Conservation (phyloP, 2,113 vertebrate genomes). For the Mobula birostris region DNA sequence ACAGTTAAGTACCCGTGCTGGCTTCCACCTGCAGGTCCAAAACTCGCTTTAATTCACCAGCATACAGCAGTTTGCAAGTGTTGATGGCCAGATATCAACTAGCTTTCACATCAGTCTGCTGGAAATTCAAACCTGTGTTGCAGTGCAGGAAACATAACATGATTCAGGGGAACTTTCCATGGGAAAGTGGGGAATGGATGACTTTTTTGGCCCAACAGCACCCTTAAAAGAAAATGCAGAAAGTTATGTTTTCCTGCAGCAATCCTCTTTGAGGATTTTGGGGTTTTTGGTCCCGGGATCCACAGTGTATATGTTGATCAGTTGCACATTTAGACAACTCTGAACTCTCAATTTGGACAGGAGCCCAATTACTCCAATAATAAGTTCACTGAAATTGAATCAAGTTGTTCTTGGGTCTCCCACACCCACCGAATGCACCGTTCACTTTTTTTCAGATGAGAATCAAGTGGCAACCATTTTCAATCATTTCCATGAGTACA, state of each 20-base stretch:
- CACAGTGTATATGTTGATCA: background rate
- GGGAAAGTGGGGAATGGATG: background rate
- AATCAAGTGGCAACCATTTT: background rate
- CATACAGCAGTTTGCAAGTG: background rate
- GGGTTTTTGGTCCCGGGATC: too few species aligned
- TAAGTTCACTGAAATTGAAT: background rate
- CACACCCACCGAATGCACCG: background rate
- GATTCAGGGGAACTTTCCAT: background rate
- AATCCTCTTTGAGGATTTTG: background rate
- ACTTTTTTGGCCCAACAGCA: background rate
- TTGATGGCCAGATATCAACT: background rate
- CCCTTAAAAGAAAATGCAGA: background rate
- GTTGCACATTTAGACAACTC: background rate
- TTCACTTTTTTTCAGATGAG: background rate
- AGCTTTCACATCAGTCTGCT: background rate
- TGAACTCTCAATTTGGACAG: background rate
- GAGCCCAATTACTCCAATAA: background rate
- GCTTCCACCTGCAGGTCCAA: background rate
- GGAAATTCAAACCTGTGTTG: background rate
- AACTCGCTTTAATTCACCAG: background rate
- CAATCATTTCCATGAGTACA: background rate
- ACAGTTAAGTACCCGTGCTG: too few species aligned
- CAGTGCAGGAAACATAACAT: background rate
- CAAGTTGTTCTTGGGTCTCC: background rate
- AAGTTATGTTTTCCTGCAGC: background rate